Base-by-base conservation (phyloP, 2,113 vertebrate genomes). In the Henicopernis longicauda region DNA sequence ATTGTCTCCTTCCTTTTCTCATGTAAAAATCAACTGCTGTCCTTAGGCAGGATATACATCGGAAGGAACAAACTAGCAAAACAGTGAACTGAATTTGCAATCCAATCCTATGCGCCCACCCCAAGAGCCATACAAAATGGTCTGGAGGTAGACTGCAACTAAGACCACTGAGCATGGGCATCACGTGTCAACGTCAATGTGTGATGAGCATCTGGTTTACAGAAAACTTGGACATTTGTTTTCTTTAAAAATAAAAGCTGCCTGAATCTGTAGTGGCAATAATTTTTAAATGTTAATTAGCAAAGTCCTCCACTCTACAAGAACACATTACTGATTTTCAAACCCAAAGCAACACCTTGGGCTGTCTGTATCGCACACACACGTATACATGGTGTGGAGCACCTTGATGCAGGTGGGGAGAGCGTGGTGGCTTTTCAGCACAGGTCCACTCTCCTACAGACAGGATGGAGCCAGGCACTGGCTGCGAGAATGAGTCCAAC, bases 141-240 rank as follows among this genome's bases (percentile, higher is more conserved):
- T 71, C 55, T 4, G 1, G 36, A 57, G 16, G 25, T 9, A 38
- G n/a, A 44, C 36, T 54, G 17, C 42, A 74, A 4, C 57, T 6
- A 6, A 82, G 65, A 59, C 21, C 36, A 42, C 9, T 0, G 1
- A 74, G 42, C 36, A n/a, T 2, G 2, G 32, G 10, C 47, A 78
- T 21, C 25, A 19, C 0, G 0, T 4, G 6, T 36, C 47, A 66
- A 11, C 7, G 4, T 13, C 61, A 58, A 38, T 0, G 0, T 3
- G 40, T 0, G 6, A 86, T 6, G 7, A 77, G 7, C 14, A 40
- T 25, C 13, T 52, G 9, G 17, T 14, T 32, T 61, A 31, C 40
- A 70, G 38, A 14, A 45, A 45, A 44, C 36, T 17, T 11, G n/a
- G 9, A 44, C 1, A 0, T 14, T 32, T 11, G 8, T 55, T 81